These are phyloP conservation scores for Puma concolor DNA, from an alignment of 2,113 vertebrate genomes.

Conservation along the genomic window DNA sequence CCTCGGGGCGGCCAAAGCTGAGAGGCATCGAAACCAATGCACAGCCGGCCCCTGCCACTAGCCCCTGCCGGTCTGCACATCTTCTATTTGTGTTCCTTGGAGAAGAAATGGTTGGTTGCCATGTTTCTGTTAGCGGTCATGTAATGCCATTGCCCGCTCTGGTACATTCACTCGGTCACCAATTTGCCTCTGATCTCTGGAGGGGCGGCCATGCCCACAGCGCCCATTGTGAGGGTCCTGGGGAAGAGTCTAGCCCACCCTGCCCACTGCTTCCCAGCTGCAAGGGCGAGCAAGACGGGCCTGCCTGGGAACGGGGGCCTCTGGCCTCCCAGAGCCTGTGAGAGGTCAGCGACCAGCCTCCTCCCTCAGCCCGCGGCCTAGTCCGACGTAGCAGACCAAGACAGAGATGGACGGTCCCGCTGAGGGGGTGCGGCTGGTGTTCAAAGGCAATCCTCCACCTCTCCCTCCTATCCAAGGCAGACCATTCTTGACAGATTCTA, in stretches of 20 bases:
- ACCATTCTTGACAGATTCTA: conserved; percentile 66
- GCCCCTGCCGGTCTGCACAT: conserved; percentile 84
- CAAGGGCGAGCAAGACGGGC: conserved; percentile 64
- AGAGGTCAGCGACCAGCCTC: conserved; percentile 50
- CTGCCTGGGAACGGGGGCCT: conserved; percentile 50
- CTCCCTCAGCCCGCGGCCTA: conserved; percentile 69
- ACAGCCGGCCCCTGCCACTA: conserved; percentile 82
- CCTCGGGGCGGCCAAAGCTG: conserved; percentile 76
- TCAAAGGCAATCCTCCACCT: conserved; percentile 69
- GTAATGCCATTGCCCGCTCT: conserved; percentile 89
- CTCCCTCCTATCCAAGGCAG: conserved; percentile 67
- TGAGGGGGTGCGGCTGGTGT: conserved; percentile 56
- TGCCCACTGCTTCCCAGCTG: conserved; percentile 64
- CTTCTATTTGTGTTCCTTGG: conserved; percentile 87
- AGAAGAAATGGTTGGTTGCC: conserved; percentile 88
- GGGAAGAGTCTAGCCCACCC: conserved; percentile 76
- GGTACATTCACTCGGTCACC: conserved; percentile 74
- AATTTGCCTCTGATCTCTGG: conserved; percentile 76
- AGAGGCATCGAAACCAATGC: conserved; percentile 81
- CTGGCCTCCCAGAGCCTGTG: conserved; percentile 11
- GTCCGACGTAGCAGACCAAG: conserved; percentile 70
- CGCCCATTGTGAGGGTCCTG: conserved; percentile 69
- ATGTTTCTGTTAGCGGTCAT: conserved; percentile 87
- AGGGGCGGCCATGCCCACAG: conserved; percentile 64
- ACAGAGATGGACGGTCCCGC: conserved; percentile 51